Base-by-base conservation (phyloP, 2,113 vertebrate genomes). In the Alces alces region DNA sequence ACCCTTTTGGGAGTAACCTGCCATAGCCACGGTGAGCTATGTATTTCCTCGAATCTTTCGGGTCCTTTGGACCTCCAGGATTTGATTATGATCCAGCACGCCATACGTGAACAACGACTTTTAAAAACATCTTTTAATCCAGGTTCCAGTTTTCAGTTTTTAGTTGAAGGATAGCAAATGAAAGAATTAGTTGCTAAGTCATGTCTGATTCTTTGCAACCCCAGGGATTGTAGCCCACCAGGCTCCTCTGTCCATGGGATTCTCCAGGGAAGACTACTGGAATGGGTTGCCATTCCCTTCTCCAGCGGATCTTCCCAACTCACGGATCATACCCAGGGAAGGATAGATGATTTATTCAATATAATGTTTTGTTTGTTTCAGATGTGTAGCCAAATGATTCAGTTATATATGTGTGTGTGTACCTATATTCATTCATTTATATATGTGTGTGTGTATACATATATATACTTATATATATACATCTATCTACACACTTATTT, bases 61-160 rank as follows among this genome's bases (percentile, higher is more conserved):
- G 2, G 28, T 19, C 8, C 5, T 57, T 45, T 57, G 36, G 64
- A 85, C 50, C 45, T 85, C 10, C 28, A 45, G 5, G 2, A 6
- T 73, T 85, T 70, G 60, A n/a, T n/a, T 25, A 9, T 0, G 19
- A 6, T 57, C 8, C 43, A n/a, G 64, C 28, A 45, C 8, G 0
- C 2, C 7, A 16, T 47, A 60, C 0, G 3, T 45, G 19, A 30
- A n/a, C 19, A n/a, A 2, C 0, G 27, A 47, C 27, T 79, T 30
- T 17, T 10, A 10, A 30, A 43, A 50, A 7, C 17, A 12, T 52
- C 28, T 80, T 52, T 33, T 52, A 80, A 52, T 50, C 28, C 30
- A 21, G 47, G 28, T 21, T 21, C 78, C 78, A 33, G 7, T 3
- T 33, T 52, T 52, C 2, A 6, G 11, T 33, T 30, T 33, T 33